These are phyloP conservation scores for Listrodromus nycthemerus DNA, from an alignment of 2,888 invertebrate genomes.

Conservation along the genomic window DNA sequence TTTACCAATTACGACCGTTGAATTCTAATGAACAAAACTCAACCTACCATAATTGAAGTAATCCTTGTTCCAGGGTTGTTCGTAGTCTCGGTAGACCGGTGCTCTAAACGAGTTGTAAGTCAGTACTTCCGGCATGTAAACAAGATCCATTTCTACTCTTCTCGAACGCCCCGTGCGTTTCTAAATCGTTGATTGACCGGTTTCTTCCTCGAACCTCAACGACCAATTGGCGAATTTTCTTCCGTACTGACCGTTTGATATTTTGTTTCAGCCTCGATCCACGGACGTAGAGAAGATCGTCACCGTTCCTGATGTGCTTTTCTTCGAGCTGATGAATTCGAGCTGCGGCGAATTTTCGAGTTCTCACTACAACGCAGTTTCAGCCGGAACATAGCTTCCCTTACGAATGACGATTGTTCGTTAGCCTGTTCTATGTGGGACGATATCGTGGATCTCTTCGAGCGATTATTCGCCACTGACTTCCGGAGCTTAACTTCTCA, in stretches of 20 bases:
- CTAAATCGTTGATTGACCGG: not conserved
- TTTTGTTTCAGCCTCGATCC: not conserved
- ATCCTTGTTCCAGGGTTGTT: constrained; percentile 84
- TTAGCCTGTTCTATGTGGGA: not conserved
- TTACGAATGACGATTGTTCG: not conserved
- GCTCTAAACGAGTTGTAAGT: constrained; percentile 85
- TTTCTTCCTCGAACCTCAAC: not conserved
- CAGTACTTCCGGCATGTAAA: constrained; percentile 86
- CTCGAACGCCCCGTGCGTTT: not conserved
- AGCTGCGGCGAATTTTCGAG: constrained; percentile 21
- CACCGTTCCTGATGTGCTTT: constrained; percentile 50
- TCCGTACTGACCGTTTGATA: not conserved
- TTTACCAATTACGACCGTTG: not conserved
- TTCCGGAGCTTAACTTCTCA: not conserved
- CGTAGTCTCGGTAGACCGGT: constrained; percentile 85
- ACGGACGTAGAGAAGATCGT: not conserved
- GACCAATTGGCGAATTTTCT: not conserved
- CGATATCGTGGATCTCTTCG: not conserved
- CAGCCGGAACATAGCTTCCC: constrained; percentile 53
- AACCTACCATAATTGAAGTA: constrained; percentile 80
- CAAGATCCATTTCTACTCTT: constrained; percentile 85
- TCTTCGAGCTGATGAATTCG: not conserved
- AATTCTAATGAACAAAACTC: not conserved
- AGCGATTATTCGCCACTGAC: not conserved
- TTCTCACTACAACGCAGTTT: constrained; percentile 23